Evolutionary conservation across 2,888 invertebrate genomes (phyloP).

Genomic region (Calameuta pallipes): DNA sequence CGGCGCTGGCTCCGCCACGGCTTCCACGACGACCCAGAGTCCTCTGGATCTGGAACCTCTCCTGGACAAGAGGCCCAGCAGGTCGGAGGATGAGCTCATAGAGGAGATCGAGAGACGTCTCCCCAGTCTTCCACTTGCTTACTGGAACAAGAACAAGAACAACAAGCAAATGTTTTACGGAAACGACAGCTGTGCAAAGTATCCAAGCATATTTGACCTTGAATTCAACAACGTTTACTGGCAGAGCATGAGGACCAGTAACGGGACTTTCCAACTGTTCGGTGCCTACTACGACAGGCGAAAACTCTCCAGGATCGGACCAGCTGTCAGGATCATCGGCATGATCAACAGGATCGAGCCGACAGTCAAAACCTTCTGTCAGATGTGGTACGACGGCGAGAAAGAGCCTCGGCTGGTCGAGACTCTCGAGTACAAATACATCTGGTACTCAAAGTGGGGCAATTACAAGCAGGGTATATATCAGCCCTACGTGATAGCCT

Average conservation of each 20-base stretch:
- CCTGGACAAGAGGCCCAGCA: constrained; percentile 72
- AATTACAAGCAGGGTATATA: constrained; percentile 92
- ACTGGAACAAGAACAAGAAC: constrained; percentile 84
- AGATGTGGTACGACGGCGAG: constrained; percentile 89
- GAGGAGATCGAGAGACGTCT: constrained; percentile 82
- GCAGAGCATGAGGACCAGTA: constrained; percentile 85
- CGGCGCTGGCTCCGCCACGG: constrained; percentile 27
- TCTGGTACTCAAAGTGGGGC: constrained; percentile 95
- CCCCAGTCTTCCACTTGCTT: constrained; percentile 86
- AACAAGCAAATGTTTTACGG: constrained; percentile 44
- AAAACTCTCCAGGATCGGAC: constrained; percentile 81
- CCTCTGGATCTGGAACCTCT: constrained; percentile 70
- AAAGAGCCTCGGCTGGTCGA: constrained; percentile 84
- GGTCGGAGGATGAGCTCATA: constrained; percentile 80
- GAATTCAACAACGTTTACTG: constrained; percentile 95
- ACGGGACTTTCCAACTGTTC: constrained; percentile 91
- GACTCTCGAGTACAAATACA: constrained; percentile 90
- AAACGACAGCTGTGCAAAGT: constrained; percentile 82
- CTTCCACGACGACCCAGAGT: constrained; percentile 63
- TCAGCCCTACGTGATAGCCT: constrained; percentile 91
- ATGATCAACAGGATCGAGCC: constrained; percentile 94
- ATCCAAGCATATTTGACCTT: constrained; percentile 89
- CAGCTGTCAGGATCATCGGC: constrained; percentile 84
- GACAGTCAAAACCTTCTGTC: constrained; percentile 83
- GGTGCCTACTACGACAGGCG: constrained; percentile 91